Base-by-base conservation (phyloP, 2,888 invertebrate species). In the Lutraria lutraria region DNA sequence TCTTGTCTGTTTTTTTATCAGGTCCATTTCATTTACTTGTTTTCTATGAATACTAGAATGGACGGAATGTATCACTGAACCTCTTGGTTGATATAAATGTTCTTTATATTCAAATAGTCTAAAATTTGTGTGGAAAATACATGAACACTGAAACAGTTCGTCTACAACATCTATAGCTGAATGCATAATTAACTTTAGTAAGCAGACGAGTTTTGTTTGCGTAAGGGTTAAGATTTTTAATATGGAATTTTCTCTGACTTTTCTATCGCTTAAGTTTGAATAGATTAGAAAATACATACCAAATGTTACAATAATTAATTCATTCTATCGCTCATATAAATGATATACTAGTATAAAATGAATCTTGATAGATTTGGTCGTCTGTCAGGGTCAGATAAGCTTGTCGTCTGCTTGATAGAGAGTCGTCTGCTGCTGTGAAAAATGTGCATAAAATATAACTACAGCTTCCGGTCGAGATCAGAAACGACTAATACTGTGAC, bases 321-420 rank as follows among this genome's bases (percentile, higher is more conserved):
- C 76, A 82, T 86, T 83, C 76, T 31, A 53, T 54, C 43, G 54
- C 16, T 72, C 34, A 43, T 83, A 31, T 85, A 85, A 85, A 76
- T 81, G 29, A 52, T 43, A 54, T 80, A 60, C 53, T 76, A 86
- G 84, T 29, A 81, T 13, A 68, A 89, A 87, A 81, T 84, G 81
- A 87, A 81, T 60, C 72, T 43, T 82, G 87, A 87, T 84, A 60
- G 79, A 85, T 87, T 19, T 53, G 85, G 72, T 81, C 88, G 79
- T 83, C 85, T 88, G 88, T 68, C 86, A 54, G 79, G 76, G 60
- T 79, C 85, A 83, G 88, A 88, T 88, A 86, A 88, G 72, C 52
- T 34, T 82, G 87, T 87, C 87, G 79, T 82, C 82, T 87, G 82
- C 53, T 86, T 72, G 53, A 79, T 85, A 54, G 63, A 68, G 34